Evolutionary conservation across 2,797 vertebrate species (phyloP), one percentile per base, ranked within the genome.

Genomic region (Spinus olivaceus): DNA sequence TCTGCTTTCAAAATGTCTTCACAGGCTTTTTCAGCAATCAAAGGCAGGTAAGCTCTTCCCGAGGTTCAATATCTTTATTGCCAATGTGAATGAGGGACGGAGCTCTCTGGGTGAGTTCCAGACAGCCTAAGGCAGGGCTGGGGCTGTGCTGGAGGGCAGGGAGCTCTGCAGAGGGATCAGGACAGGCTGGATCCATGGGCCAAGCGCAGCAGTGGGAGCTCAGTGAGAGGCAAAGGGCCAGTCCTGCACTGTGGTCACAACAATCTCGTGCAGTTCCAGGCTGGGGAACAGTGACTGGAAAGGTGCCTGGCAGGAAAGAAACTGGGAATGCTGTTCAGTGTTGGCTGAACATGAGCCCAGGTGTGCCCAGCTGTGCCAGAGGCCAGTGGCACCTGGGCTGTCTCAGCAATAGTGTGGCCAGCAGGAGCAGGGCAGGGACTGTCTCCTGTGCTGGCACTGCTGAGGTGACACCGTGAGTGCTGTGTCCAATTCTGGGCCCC

Each of bases 1-100:
- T 71, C 44, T 69, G 19, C 46, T 79, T 92, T 80, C 67, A 82
- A 70, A 92, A 70, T 87, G 14, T 80, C 49, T 92, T 84, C 66
- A 19, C 88, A 96, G 96, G 44, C 30, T 78, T 95, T 92, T 65
- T 10, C 80, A 78, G 24, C 2, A 0, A 60, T 95, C 54, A 21
- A 1, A 53, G 3, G 20, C 77, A 96, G 94, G 94, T 96, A 93
- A 95, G 72, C 30, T 85, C 32, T 42, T 82, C 11, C 63, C 0
- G 2, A 28, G 46, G 32, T 70, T 64, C 16, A 11, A 2, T 46
- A 2, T 33, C 44, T 46, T 51, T 51, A 9, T 2, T 51, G 44
- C 4, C 1, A 14, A 10, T 14, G 17, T 39, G 64, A 42, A 33
- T 0, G 1, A 50, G n/a, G 23, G 27, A 17, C 4, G 11, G 14